These are phyloP conservation scores for Agrilus mali DNA, from an alignment of 2,888 invertebrate genomes.

Conservation along the genomic window DNA sequence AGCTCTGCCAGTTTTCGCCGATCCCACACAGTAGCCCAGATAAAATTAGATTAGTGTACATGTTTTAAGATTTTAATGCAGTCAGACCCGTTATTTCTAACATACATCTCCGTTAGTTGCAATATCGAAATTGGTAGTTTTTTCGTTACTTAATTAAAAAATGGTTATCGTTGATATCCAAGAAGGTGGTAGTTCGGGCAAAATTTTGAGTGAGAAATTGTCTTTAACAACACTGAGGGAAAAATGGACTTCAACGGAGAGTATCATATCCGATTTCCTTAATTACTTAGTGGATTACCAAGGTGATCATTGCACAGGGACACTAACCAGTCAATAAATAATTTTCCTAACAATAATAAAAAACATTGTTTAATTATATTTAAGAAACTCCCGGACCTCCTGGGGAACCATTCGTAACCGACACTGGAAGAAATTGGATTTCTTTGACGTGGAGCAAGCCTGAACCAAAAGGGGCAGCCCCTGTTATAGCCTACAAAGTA, in stretches of 20 bases:
- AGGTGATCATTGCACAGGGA: conserved; percentile 28
- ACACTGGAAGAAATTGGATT: conserved; percentile 75
- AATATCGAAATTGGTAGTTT: too few relatives aligned
- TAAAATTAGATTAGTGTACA: conserved; percentile 8
- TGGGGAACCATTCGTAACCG: conserved; percentile 61
- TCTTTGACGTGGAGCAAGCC: conserved; percentile 77
- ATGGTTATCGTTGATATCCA: too few relatives aligned
- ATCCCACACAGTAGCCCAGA: conserved; percentile 8
- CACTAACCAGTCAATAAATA: too few relatives aligned
- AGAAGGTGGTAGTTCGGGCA: too few relatives aligned
- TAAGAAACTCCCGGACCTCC: conserved; percentile 71
- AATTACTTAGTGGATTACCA: conserved; percentile 37
- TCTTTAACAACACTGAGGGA: conserved; percentile 22
- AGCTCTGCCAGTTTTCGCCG: conserved; percentile 5
- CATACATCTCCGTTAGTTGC: too few relatives aligned
- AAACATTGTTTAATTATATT: conserved; percentile 16
- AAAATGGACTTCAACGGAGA: conserved; percentile 25
- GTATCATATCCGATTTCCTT: conserved; percentile 35
- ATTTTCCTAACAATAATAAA: too few relatives aligned
- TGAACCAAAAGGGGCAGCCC: conserved; percentile 52
- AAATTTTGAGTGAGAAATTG: conserved; percentile 10
- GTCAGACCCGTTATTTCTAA: neutral
- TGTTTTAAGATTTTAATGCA: conserved; percentile 3
- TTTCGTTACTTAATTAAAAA: too few relatives aligned
- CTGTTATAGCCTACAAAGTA: conserved; percentile 69